Percentiles rank a stretch among this genome's conserved stretches.
phyloP scores from a whole-genome alignment of 2,113 vertebrate species.

The Poicephalus gulielmi region DNA sequence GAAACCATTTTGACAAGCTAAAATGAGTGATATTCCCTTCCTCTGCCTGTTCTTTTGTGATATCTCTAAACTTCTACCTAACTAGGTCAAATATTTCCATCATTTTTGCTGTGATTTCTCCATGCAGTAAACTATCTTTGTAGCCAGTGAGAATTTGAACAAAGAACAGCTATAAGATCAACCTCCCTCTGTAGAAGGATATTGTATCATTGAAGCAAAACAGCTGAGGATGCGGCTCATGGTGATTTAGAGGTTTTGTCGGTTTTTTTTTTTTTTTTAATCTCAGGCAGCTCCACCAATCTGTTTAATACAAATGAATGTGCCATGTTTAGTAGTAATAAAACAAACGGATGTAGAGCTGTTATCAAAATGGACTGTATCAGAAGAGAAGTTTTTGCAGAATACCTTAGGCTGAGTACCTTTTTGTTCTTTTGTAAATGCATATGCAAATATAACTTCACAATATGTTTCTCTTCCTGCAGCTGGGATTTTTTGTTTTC shows the following conservation, averaged over 20 bases:
- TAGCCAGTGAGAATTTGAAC: background rate
- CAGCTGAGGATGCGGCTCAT: background rate
- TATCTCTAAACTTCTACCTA: background rate
- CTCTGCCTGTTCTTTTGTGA: background rate
- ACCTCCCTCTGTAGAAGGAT: background rate
- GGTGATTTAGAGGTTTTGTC: background rate
- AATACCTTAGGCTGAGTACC: background rate
- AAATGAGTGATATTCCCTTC: background rate
- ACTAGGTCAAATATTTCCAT: background rate
- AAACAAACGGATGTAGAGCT: conserved; percentile 17
- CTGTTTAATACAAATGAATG: background rate
- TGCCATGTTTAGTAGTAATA: conserved; percentile 10
- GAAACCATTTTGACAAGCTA: background rate
- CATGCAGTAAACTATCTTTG: background rate
- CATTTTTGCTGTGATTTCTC: background rate
- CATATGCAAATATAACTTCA: background rate
- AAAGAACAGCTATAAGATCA: background rate
- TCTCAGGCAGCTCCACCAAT: background rate
- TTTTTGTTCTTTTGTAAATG: background rate
- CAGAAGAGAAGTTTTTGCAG: background rate
- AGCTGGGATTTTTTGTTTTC: background rate
- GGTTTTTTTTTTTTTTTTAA: background rate
- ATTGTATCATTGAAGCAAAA: background rate
- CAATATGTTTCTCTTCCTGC: background rate
- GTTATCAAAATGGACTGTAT: background rate